These are phyloP conservation scores for Dolichallabes microphthalmus DNA, from an alignment of 2,113 vertebrate genomes.

Conservation along the genomic window DNA sequence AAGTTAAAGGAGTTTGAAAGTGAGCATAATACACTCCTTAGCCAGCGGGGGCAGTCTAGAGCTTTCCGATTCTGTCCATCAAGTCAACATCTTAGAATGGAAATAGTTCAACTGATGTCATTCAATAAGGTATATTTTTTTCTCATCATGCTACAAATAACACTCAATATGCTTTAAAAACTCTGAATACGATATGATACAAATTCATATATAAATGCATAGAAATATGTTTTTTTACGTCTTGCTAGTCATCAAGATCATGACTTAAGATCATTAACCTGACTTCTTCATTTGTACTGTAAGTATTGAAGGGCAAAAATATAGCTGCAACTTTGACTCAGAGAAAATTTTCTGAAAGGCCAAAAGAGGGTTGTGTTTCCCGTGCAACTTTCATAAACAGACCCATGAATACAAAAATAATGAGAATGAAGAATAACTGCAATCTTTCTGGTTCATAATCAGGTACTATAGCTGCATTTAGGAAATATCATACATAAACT, in stretches of 20 bases:
- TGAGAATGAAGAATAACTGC: conserved; percentile 15
- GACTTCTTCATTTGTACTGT: not conserved
- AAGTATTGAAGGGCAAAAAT: not conserved
- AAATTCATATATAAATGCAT: not conserved
- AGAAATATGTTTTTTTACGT: not conserved
- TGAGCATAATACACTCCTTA: not conserved
- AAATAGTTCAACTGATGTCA: conserved; percentile 8
- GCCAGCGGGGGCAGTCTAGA: conserved; percentile 71
- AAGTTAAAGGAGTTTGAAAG: not conserved
- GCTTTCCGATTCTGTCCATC: conserved; percentile 49
- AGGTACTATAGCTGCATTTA: conserved; percentile 5
- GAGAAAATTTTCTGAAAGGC: not conserved
- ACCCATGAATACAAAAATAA: not conserved
- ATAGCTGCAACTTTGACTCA: not conserved
- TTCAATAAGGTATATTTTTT: not conserved
- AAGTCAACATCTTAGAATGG: not conserved
- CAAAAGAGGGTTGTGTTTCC: not conserved
- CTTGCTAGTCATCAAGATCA: not conserved
- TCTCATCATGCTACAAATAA: not conserved
- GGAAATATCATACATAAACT: not conserved
- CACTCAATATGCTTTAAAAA: not conserved
- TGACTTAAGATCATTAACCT: not conserved
- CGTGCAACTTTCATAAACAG: not conserved
- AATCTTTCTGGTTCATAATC: not conserved
- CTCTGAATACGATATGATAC: not conserved